These are phyloP conservation scores for Sinhomidia bicolor DNA, from an alignment of 2,888 invertebrate species.

Conservation along the genomic window DNA sequence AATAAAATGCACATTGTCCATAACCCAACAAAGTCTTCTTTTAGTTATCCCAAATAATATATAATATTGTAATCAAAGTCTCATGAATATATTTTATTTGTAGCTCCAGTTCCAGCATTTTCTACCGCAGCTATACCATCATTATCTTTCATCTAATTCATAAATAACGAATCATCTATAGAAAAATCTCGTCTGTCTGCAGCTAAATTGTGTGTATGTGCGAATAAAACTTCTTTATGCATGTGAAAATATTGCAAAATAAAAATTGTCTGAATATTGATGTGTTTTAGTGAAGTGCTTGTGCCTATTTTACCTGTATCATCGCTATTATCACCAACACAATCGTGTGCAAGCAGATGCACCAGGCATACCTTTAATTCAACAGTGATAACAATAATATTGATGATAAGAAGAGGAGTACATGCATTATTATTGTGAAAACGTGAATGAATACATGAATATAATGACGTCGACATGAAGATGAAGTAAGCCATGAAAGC, in stretches of 20 bases:
- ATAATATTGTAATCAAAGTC: neutral
- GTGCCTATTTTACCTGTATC: conserved; percentile 34
- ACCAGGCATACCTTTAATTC: conserved; percentile 16
- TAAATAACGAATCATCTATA: neutral
- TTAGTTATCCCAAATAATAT: neutral
- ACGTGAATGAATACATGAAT: conserved; percentile 45
- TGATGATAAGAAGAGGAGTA: conserved; percentile 27
- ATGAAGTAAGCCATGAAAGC: conserved; percentile 61
- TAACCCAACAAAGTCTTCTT: no score
- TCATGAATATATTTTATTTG: neutral
- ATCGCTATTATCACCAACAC: neutral
- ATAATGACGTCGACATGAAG: conserved; percentile 57
- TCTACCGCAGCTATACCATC: neutral
- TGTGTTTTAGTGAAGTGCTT: conserved; percentile 24
- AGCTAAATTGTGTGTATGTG: conserved; percentile 12
- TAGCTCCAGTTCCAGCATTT: neutral
- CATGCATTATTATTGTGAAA: conserved; percentile 8
- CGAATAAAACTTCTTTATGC: neutral
- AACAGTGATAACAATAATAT: conserved; percentile 42
- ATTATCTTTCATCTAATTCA: neutral
- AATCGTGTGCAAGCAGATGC: conserved; percentile 13
- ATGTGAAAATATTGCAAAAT: conserved; percentile 3
- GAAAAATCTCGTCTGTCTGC: neutral
- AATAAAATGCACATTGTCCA: no score
- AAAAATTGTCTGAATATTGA: neutral